A percentile compares a stretch with the other conserved stretches of the same genome.
Conservation (phyloP, 2,888 invertebrate species). For the Keiferia lycopersicella region DNA sequence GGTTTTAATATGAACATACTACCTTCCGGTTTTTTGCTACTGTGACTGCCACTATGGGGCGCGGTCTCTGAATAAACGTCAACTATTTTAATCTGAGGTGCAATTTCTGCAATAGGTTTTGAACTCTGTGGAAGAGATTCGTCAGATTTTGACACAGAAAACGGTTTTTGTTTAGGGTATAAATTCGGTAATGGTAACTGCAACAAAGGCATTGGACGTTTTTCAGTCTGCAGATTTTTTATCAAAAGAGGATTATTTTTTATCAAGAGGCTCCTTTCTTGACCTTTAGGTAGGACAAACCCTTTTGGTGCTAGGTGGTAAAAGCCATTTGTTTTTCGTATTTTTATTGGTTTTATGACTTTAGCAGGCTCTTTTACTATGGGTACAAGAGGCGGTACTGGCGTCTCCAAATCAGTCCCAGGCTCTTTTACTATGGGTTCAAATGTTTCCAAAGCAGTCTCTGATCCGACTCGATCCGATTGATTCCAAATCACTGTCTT, state of each 20-base stretch:
- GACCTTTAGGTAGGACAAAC: conserved; percentile 28
- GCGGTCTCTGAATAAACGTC: conserved; percentile 40
- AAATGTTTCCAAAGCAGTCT: no score
- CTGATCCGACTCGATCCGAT: no score
- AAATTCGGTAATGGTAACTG: conserved; percentile 22
- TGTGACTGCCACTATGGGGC: background rate
- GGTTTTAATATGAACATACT: conserved; percentile 70
- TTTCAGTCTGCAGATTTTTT: background rate
- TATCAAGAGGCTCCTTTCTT: background rate
- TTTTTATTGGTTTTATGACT: conserved; percentile 64
- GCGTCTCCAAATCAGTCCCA: background rate
- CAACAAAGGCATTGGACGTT: background rate
- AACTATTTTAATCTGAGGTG: conserved; percentile 54
- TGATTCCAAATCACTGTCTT: no score
- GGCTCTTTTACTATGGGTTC: no score
- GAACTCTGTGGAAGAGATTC: conserved; percentile 23
- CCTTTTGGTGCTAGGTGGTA: conserved; percentile 53
- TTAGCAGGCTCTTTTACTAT: conserved; percentile 12
- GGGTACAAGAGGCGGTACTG: background rate
- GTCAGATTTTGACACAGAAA: conserved; percentile 17
- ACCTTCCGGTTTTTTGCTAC: conserved; percentile 40
- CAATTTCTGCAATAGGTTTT: conserved; percentile 48
- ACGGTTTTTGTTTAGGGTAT: conserved; percentile 27
- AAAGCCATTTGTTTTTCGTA: conserved; percentile 60
- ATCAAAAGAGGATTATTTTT: background rate